Evolutionary conservation across 92 coral and sea anemone species (phyloP).

Genomic region (Parazoanthus darwini): DNA sequence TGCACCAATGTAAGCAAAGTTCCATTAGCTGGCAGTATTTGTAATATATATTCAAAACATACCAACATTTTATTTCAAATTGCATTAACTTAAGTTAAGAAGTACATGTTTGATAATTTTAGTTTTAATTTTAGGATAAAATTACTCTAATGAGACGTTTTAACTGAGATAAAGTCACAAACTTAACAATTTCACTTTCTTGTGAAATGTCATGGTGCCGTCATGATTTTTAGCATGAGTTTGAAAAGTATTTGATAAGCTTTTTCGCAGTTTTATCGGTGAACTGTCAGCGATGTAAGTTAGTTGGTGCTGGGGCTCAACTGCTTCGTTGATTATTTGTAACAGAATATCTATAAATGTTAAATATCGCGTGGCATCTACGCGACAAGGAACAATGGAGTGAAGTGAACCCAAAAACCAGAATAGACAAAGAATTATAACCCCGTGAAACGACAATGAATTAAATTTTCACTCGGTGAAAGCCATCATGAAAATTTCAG

Average conservation of each 20-base stretch:
- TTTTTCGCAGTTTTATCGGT: neutral
- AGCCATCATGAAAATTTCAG: too few relatives aligned
- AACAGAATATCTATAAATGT: neutral
- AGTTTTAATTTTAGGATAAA: neutral
- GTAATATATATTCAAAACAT: neutral
- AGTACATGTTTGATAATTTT: too few relatives aligned
- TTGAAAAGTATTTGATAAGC: neutral
- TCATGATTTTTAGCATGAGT: neutral
- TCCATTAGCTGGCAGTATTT: neutral
- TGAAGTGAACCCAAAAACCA: neutral
- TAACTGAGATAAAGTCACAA: neutral
- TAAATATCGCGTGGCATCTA: neutral
- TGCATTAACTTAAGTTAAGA: too few relatives aligned
- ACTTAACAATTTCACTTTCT: neutral
- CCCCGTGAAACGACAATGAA: neutral
- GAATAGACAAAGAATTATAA: neutral
- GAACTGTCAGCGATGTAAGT: neutral
- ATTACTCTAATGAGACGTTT: neutral
- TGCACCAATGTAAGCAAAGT: neutral
- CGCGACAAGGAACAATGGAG: neutral
- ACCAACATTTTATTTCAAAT: too few relatives aligned
- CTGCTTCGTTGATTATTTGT: slow-evolving; percentile 11
- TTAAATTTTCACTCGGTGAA: too few relatives aligned
- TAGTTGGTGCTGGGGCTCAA: neutral
- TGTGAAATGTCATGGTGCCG: neutral